phyloP scores from a whole-genome alignment of 2,888 invertebrate species.

The Synergus laeviventris region DNA sequence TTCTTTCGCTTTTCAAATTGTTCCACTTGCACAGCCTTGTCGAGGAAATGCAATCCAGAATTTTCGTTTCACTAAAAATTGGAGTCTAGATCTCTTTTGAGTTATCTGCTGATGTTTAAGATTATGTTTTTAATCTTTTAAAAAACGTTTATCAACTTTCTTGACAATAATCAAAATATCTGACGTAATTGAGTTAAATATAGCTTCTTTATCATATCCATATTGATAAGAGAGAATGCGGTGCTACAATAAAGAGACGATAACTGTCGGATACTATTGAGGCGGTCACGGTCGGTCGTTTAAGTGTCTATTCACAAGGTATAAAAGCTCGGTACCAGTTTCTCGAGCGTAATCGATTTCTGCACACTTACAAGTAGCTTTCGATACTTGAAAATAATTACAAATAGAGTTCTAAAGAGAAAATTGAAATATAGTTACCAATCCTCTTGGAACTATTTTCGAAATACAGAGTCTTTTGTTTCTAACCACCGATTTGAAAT shows the following conservation, averaged over 20 bases:
- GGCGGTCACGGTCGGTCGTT: conserved; percentile 21
- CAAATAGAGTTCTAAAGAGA: too few relatives aligned
- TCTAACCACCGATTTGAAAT: too few relatives aligned
- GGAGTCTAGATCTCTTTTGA: too few relatives aligned
- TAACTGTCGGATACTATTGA: conserved; percentile 26
- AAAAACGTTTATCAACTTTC: background rate
- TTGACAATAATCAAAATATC: background rate
- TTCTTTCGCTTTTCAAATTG: too few relatives aligned
- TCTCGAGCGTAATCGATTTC: conserved; percentile 13
- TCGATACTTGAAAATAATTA: background rate
- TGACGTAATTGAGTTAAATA: background rate
- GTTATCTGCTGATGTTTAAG: too few relatives aligned
- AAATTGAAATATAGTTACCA: too few relatives aligned
- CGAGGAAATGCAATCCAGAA: too few relatives aligned
- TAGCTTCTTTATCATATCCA: background rate
- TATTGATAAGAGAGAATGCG: conserved; percentile 11
- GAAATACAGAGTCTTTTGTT: too few relatives aligned
- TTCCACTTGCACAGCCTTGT: too few relatives aligned
- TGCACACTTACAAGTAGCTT: background rate
- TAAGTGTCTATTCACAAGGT: conserved; percentile 21
- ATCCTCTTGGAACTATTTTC: too few relatives aligned
- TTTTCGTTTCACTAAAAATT: too few relatives aligned
- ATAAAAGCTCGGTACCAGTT: conserved; percentile 19
- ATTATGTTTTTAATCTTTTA: too few relatives aligned
- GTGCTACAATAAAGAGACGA: conserved; percentile 23